A percentile compares a stretch with the other conserved stretches of the same genome.
These are phyloP conservation scores for Presbytis comata DNA, from an alignment of 2,797 vertebrate species.

Conservation along the genomic window DNA sequence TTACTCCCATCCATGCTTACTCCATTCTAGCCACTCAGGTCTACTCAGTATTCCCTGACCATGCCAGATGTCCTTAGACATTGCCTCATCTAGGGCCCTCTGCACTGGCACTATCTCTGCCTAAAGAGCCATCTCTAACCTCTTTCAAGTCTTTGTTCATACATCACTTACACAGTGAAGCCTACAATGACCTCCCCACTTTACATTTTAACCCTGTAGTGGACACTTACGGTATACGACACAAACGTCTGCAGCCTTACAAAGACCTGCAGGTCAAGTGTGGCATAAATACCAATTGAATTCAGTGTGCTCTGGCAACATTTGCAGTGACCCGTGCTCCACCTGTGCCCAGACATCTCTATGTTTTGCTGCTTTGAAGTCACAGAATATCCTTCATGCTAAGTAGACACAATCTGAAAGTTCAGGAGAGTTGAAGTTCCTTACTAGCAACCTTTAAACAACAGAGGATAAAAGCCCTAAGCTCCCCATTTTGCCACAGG, in stretches of 20 bases:
- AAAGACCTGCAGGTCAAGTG: neutral
- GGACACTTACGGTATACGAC: neutral
- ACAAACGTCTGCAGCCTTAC: neutral
- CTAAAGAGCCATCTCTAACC: neutral
- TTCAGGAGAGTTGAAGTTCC: neutral
- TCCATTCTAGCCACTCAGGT: neutral
- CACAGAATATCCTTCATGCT: neutral
- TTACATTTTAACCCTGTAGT: neutral
- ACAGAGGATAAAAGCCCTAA: neutral
- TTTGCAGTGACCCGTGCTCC: neutral
- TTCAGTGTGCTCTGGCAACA: neutral
- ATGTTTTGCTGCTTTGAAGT: neutral
- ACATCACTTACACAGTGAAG: neutral
- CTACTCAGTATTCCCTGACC: neutral
- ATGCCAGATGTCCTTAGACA: neutral
- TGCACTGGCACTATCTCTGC: neutral
- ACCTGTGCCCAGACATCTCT: neutral
- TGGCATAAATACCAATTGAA: neutral
- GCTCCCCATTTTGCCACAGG: neutral
- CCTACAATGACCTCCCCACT: neutral
- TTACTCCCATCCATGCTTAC: neutral
- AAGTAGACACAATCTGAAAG: neutral
- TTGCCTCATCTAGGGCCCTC: neutral
- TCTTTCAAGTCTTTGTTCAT: neutral
- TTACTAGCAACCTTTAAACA: neutral